Base-by-base conservation (phyloP, 1,140 invertebrate genomes). In the Drosophila pachea region DNA sequence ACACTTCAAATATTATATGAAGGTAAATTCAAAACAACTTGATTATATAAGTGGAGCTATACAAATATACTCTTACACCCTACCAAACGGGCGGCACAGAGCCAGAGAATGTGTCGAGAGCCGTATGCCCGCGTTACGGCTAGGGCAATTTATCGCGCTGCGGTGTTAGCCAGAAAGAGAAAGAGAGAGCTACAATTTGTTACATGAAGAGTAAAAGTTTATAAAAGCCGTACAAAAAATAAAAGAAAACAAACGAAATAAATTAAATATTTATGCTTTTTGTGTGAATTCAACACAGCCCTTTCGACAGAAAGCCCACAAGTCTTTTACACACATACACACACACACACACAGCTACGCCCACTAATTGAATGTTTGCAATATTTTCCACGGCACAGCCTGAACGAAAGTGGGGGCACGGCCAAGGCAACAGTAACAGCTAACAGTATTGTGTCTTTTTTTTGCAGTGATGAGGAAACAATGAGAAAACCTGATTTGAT, bases 11-110 rank as follows among this genome's bases (percentile, higher is more conserved):
- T 84, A 84, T 86, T 86, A 81, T 84, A 84, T 77, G 67, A 45
- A 72, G 22, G 35, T 12, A 58, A 60, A 14, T 22, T 22, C 9
- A 35, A 60, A 54, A 69, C 72, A 82, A 78, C 72, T 81, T 77
- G 81, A 86, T 77, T 86, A 86, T 76, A 86, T 74, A 86, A 81
- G 86, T 86, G 76, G 82, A 86, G 81, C 82, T 86, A 84, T 84
- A 77, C 63, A 84, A 74, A 81, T 64, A 68, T 22, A 22, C 22
- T 22, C 66, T 56, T 64, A 83, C 75, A 83, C 56, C 48, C 78
- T 69, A 78, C 61, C 61, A 65, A 65, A 65, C 52, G 54, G 53
- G 56, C 48, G 49, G 38, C 42, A 62, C 7, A 62, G 59, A 49
- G 60, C 60, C 47, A 59, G 22, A 22, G 3, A 22, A 22, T 22